These are phyloP conservation scores for Phrynocephalus guinanensis DNA, from an alignment of 2,797 vertebrate genomes.

Conservation along the genomic window DNA sequence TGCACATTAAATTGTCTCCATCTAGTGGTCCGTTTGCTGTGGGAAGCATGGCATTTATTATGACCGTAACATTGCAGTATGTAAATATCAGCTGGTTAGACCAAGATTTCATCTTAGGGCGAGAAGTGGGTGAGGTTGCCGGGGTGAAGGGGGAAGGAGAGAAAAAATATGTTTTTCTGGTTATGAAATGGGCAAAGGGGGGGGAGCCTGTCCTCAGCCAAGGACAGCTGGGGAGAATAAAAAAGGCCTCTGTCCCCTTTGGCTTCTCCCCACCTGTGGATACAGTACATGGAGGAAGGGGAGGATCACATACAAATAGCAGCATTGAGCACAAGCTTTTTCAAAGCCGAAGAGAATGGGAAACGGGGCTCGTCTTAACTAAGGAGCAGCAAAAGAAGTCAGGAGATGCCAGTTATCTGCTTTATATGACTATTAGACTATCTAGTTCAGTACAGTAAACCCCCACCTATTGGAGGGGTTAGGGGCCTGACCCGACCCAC, in stretches of 20 bases:
- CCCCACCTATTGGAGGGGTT: too few relatives aligned
- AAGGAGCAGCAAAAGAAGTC: too few relatives aligned
- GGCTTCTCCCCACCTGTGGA: neutral
- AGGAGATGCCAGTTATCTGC: neutral
- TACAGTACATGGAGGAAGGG: neutral
- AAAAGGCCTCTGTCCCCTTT: neutral
- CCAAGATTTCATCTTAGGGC: neutral
- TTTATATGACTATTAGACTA: too few relatives aligned
- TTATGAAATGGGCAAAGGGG: neutral
- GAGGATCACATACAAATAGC: neutral
- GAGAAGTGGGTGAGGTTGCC: neutral
- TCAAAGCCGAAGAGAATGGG: neutral
- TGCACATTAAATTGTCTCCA: constrained; percentile 42
- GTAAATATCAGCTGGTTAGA: neutral
- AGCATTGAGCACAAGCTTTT: neutral
- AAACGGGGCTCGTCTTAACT: neutral
- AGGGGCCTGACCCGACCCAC: too few relatives aligned
- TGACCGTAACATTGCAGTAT: neutral
- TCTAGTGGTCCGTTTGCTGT: neutral
- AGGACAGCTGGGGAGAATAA: neutral
- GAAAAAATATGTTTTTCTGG: neutral
- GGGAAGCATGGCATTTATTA: neutral
- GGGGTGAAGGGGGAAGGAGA: neutral
- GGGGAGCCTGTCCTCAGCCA: neutral
- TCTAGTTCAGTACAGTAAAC: neutral